A percentile compares a stretch with the other conserved stretches of the same genome.
These are phyloP conservation scores for Aegotheles bennettii DNA, from an alignment of 2,113 vertebrate genomes.

Conservation along the genomic window DNA sequence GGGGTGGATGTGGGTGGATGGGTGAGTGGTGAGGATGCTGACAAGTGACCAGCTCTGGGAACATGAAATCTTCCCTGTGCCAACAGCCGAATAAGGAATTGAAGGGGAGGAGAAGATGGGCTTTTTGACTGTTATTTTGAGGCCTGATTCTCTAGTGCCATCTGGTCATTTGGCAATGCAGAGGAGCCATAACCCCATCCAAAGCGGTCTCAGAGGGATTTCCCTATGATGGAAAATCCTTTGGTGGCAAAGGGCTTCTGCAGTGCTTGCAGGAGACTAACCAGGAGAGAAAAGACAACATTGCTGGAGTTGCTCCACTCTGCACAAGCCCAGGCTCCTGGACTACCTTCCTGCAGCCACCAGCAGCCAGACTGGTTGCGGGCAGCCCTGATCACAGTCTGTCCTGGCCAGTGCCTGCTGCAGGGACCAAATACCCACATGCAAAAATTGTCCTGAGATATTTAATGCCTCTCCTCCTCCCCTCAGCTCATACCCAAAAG, in stretches of 20 bases:
- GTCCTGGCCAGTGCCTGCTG: accelerated
- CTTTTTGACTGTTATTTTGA: slow-evolving; percentile 26
- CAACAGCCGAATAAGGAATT: slow-evolving; percentile 15
- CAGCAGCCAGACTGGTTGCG: too few relatives aligned
- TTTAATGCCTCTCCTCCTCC: not conserved
- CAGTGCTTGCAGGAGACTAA: not conserved
- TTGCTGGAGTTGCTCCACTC: not conserved
- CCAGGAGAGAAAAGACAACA: not conserved
- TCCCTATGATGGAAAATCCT: not conserved
- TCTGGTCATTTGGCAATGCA: slow-evolving; percentile 40
- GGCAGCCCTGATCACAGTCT: not conserved
- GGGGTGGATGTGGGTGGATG: not conserved
- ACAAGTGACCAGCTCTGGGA: not conserved
- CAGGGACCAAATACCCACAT: accelerated
- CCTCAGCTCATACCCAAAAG: not conserved
- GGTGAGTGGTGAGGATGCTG: not conserved
- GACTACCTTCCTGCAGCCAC: not conserved
- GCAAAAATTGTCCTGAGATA: not conserved
- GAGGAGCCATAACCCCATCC: not conserved
- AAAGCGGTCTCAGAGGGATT: slow-evolving; percentile 5
- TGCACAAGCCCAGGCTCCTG: not conserved
- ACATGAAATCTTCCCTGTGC: not conserved
- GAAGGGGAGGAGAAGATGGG: slow-evolving; percentile 2
- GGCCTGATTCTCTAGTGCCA: slow-evolving; percentile 35
- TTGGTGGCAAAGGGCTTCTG: not conserved